phyloP scores from a whole-genome alignment of 2,113 vertebrate species.

The Ramphastos sulfuratus region DNA sequence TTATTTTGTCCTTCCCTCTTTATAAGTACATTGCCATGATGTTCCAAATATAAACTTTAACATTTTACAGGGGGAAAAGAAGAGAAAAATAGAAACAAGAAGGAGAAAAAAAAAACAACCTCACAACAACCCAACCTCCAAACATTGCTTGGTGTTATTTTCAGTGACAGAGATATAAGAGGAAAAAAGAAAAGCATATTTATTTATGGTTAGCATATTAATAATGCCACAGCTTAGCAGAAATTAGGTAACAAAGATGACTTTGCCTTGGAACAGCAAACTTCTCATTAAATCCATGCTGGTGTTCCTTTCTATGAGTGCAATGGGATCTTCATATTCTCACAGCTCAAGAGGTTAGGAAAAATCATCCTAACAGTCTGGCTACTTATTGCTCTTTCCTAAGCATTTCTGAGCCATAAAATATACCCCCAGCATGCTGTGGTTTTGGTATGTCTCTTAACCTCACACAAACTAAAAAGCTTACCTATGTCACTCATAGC shows the following conservation, averaged over 20 bases:
- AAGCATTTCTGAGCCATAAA: neutral
- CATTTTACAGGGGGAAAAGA: conserved; percentile 8
- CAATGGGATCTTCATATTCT: neutral
- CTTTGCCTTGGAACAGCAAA: neutral
- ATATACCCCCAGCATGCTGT: neutral
- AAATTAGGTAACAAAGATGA: neutral
- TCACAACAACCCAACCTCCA: neutral
- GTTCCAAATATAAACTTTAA: conserved; percentile 35
- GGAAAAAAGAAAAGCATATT: neutral
- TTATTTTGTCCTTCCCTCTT: conserved; percentile 38
- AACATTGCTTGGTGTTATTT: neutral
- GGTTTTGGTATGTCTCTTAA: neutral
- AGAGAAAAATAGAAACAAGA: neutral
- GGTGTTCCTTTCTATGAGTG: neutral
- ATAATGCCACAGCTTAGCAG: neutral
- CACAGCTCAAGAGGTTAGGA: neutral
- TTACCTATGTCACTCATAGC: fast-evolving
- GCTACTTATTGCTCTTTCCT: neutral
- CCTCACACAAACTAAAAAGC: neutral
- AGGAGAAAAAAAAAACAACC: neutral
- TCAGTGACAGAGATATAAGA: neutral
- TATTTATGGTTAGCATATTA: conserved; percentile 25
- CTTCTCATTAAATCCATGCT: neutral
- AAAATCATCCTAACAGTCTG: neutral
- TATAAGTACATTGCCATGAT: neutral